phyloP scores from a whole-genome alignment of 2,888 invertebrate species.

The Leptinotarsa rubiginosa region DNA sequence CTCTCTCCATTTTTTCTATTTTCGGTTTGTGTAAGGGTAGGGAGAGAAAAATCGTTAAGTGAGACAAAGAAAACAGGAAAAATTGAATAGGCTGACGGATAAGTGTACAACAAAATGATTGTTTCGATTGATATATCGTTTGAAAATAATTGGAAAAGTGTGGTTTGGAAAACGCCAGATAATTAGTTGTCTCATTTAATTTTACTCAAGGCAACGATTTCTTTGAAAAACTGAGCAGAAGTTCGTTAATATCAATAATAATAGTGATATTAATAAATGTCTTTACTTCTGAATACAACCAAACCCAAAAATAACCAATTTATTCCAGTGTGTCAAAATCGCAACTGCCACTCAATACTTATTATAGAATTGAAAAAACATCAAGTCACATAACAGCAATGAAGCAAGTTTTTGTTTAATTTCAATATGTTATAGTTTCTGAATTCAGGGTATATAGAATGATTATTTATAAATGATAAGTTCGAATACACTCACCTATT shows the following conservation, averaged over 20 bases:
- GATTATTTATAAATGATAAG: too few relatives aligned
- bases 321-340: neutral
- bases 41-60: slow-evolving; percentile 39
- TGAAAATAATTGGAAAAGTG: neutral
- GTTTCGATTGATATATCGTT: slow-evolving; percentile 30
- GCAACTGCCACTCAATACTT: too few relatives aligned
- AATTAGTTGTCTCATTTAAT: neutral
- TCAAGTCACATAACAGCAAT: too few relatives aligned
- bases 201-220: neutral
- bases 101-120: slow-evolving; percentile 31
- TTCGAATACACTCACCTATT: too few relatives aligned
- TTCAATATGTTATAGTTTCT: too few relatives aligned
- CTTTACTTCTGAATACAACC: too few relatives aligned
- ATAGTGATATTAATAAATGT: too few relatives aligned
- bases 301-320: neutral
- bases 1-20: slow-evolving; percentile 43
- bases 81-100: slow-evolving; percentile 36
- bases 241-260: too few relatives aligned
- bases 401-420: too few relatives aligned
- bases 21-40: slow-evolving; percentile 29
- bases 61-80: slow-evolving; percentile 38
- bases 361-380: too few relatives aligned
- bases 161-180: neutral
- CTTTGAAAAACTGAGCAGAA: neutral
- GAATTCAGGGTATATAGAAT: too few relatives aligned